These are phyloP conservation scores for Achroia grisella DNA, from an alignment of 1,140 invertebrate species.

Conservation along the genomic window DNA sequence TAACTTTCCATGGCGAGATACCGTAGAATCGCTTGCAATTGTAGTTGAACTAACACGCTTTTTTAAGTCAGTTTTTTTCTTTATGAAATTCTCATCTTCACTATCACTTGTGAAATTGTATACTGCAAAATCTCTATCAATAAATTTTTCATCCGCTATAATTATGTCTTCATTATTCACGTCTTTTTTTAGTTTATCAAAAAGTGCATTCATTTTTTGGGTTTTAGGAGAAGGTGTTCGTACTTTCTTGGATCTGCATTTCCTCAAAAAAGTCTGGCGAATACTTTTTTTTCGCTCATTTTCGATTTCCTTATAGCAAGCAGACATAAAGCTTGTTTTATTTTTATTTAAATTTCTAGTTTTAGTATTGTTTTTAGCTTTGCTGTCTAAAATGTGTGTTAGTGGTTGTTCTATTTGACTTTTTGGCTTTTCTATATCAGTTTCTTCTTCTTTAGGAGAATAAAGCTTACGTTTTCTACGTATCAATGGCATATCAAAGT, in stretches of 20 bases:
- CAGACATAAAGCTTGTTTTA: slow-evolving; percentile 8
- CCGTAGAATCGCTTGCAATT: slow-evolving; percentile 11
- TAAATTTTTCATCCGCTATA: slow-evolving; percentile 22
- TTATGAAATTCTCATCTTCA: slow-evolving; percentile 44
- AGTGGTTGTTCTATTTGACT: background rate
- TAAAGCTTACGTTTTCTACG: slow-evolving; percentile 50
- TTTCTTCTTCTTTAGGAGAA: slow-evolving; percentile 39
- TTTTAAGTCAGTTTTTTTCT: slow-evolving; percentile 16
- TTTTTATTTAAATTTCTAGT: slow-evolving; percentile 13
- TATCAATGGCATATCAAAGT: slow-evolving; percentile 17
- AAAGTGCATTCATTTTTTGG: slow-evolving; percentile 34
- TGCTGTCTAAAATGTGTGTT: background rate
- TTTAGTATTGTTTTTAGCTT: slow-evolving; percentile 10
- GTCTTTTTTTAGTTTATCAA: slow-evolving; percentile 40
- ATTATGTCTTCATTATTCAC: slow-evolving; percentile 21
- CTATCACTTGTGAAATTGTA: slow-evolving; percentile 51
- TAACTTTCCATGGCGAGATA: slow-evolving; percentile 7
- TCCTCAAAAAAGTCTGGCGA: slow-evolving; percentile 19
- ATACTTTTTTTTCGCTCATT: slow-evolving; percentile 22
- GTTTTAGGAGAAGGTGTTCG: slow-evolving; percentile 26
- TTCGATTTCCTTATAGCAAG: slow-evolving; percentile 47
- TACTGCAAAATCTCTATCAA: slow-evolving; percentile 15
- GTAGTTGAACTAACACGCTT: slow-evolving; percentile 20
- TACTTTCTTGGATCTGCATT: slow-evolving; percentile 4
- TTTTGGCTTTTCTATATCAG: slow-evolving; percentile 6